phyloP scores from a whole-genome alignment of 2,888 invertebrate species.

The Habrosyne pyritoides region DNA sequence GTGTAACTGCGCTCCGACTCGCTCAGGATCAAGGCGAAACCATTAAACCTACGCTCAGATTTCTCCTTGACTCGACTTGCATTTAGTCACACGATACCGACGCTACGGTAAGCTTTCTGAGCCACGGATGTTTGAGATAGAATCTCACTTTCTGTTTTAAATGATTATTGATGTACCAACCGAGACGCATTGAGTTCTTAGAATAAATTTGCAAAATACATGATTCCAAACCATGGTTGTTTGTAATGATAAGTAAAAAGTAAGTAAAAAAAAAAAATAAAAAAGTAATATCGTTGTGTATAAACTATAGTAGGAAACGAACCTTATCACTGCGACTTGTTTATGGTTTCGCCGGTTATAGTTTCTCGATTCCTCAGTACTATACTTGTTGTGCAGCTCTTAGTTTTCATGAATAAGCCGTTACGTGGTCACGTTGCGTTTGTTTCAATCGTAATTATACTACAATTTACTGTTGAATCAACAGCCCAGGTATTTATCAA shows the following conservation, averaged over 20 bases:
- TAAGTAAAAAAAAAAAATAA: neutral
- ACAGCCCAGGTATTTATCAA: slow-evolving; percentile 28
- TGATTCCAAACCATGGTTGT: no score
- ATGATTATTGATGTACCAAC: no score
- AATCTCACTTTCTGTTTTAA: slow-evolving; percentile 25
- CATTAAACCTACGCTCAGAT: slow-evolving; percentile 71
- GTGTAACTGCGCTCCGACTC: slow-evolving; percentile 65
- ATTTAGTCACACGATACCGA: slow-evolving; percentile 47
- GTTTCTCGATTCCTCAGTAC: slow-evolving; percentile 13
- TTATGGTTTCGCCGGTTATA: slow-evolving; percentile 11
- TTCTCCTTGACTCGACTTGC: slow-evolving; percentile 50
- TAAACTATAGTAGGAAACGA: slow-evolving; percentile 4
- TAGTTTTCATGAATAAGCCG: slow-evolving; percentile 46
- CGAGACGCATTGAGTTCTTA: no score
- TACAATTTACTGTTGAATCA: slow-evolving; percentile 20
- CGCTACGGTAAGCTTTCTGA: slow-evolving; percentile 26
- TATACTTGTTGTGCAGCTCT: slow-evolving; percentile 9
- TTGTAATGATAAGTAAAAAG: no score
- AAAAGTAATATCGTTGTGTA: neutral
- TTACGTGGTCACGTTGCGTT: slow-evolving; percentile 28
- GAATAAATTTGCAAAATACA: no score
- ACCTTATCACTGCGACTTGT: slow-evolving; percentile 27
- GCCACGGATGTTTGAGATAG: slow-evolving; percentile 26
- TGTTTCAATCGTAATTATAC: slow-evolving; percentile 25
- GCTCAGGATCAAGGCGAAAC: slow-evolving; percentile 70